phyloP scores from a whole-genome alignment of 35 echinoderm and acorn worm genomes.

The Heliocidaris erythrogramma region DNA sequence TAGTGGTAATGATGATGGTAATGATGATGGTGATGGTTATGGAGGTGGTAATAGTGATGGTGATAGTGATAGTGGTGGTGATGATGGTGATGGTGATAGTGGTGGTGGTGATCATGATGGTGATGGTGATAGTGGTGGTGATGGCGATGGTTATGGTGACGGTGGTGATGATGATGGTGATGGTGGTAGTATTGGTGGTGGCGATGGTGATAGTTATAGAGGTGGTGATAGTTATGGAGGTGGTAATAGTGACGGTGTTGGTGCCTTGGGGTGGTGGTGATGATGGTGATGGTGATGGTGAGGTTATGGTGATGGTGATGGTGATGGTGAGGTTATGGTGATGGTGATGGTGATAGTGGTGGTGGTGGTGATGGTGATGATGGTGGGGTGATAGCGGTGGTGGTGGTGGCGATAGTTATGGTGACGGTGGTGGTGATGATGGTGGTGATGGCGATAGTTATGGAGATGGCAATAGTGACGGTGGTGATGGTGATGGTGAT shows the following conservation, averaged over 20 bases:
- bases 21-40: not conserved
- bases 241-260: too few relatives aligned
- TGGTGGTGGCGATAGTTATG: too few relatives aligned
- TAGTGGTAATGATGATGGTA: not conserved
- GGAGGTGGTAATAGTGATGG: not conserved
- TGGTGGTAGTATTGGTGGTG: not conserved
- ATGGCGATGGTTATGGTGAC: not conserved
- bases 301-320: not conserved
- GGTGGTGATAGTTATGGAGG: too few relatives aligned
- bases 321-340: not conserved
- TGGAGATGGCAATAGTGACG: not conserved
- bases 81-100: not conserved
- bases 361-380: not conserved
- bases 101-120: not conserved
- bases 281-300: not conserved
- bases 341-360: not conserved
- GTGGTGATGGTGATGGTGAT: not conserved
- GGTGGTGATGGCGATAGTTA: not conserved
- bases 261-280: too few relatives aligned
- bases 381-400: not conserved
- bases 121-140: not conserved
- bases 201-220: too few relatives aligned
- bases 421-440: conserved; percentile 17
- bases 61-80: not conserved
- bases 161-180: not conserved